A percentile compares a stretch with the other conserved stretches of the same genome.
Conservation (phyloP, 2,113 vertebrate genomes). For the Pyxicephalus adspersus region DNA sequence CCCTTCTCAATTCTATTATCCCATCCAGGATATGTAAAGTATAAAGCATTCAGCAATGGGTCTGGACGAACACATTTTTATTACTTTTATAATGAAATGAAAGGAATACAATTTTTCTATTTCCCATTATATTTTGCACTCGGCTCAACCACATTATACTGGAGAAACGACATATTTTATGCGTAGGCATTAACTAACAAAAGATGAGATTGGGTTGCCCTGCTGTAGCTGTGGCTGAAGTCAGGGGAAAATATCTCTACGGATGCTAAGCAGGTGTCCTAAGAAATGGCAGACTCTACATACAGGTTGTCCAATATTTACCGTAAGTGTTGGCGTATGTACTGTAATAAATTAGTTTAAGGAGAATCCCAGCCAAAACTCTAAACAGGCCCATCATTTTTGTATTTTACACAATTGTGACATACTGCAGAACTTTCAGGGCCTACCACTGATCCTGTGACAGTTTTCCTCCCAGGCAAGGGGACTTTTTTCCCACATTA, state of each 20-base stretch:
- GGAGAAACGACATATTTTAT: constrained; percentile 54
- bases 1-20: constrained; percentile 66
- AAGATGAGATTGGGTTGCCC: constrained; percentile 47
- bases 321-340: no score
- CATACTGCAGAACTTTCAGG: no score
- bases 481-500: no score
- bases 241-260: constrained; percentile 7
- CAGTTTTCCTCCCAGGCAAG: no score
- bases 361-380: no score
- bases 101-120: constrained; percentile 68
- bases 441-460: no score
- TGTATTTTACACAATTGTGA: no score
- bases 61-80: constrained; percentile 63
- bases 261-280: constrained; percentile 19
- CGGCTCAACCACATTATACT: constrained; percentile 42
- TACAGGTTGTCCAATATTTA: no score
- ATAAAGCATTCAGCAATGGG: constrained; percentile 69
- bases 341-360: no score
- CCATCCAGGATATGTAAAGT: constrained; percentile 62
- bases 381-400: no score
- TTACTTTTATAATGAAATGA: constrained; percentile 63
- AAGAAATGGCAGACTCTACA: constrained; percentile 10
- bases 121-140: constrained; percentile 61
- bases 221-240: not conserved
- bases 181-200: constrained; percentile 52